Conservation (phyloP, 2,113 vertebrate genomes). For the Galeopterus variegatus region DNA sequence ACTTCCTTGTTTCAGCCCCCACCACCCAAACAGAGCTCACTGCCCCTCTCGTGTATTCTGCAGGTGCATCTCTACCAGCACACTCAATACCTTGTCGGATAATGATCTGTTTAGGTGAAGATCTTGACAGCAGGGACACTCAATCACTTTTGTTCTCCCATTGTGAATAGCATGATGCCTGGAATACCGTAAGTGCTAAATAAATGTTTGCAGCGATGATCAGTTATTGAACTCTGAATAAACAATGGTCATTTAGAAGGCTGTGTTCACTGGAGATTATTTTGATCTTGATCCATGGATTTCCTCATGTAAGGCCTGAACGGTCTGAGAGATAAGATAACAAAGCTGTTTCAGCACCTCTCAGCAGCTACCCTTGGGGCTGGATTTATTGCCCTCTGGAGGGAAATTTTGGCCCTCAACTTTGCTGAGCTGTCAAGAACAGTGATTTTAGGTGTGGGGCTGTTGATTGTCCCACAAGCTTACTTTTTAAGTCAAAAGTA, state of each 20-base stretch:
- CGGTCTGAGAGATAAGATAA: constrained; percentile 1
- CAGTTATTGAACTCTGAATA: constrained; percentile 50
- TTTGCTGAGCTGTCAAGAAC: constrained; percentile 57
- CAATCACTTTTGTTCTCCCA: background rate
- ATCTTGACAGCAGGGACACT: background rate
- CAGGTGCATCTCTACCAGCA: background rate
- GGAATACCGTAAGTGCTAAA: constrained; percentile 47
- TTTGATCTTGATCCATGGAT: constrained; percentile 63
- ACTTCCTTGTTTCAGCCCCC: background rate
- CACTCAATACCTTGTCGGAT: background rate
- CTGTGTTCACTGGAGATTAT: background rate
- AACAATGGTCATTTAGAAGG: constrained; percentile 36
- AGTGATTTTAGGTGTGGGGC: background rate
- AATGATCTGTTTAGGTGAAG: background rate
- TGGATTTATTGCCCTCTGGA: constrained; percentile 63
- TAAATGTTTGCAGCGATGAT: constrained; percentile 55
- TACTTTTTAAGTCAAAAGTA: background rate
- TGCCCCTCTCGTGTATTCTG: background rate
- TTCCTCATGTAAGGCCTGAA: background rate
- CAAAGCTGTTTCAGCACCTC: background rate
- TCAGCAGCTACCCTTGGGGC: background rate
- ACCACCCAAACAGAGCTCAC: background rate
- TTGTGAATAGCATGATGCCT: constrained; percentile 19
- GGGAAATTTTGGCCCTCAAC: constrained; percentile 42
- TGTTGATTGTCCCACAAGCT: background rate